phyloP scores from a whole-genome alignment of 2,797 vertebrate species.

The Takifugu ocellatus region DNA sequence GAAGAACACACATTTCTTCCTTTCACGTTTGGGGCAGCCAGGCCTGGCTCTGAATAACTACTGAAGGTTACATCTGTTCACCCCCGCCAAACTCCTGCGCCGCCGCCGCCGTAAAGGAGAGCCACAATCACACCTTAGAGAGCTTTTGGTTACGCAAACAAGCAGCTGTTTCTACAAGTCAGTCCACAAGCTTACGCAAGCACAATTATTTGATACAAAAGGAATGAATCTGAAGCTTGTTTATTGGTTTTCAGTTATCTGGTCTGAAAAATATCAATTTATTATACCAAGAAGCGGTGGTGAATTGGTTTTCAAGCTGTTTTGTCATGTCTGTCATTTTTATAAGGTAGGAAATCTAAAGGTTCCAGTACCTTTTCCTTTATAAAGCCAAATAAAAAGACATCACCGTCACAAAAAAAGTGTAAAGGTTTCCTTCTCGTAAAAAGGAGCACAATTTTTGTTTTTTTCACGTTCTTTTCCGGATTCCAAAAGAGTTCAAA shows the following conservation, averaged over 20 bases:
- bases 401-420: neutral
- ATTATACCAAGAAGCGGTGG: no score
- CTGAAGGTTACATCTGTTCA: slow-evolving; percentile 55
- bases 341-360: no score
- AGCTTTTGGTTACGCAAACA: slow-evolving; percentile 7
- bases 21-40: slow-evolving; percentile 49
- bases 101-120: slow-evolving; percentile 15
- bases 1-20: slow-evolving; percentile 23
- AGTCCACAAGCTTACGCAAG: neutral
- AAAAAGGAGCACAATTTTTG: neutral
- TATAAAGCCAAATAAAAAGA: neutral
- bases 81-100: slow-evolving; percentile 9
- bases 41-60: slow-evolving; percentile 37
- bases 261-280: no score
- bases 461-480: neutral
- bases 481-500: slow-evolving; percentile 15
- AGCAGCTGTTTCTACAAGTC: neutral
- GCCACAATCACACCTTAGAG: slow-evolving; percentile 19
- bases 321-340: neutral
- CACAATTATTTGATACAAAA: no score
- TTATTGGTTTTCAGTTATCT: no score
- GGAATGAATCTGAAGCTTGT: no score
- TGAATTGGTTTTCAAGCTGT: no score
- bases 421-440: neutral
- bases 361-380: neutral